Conservation (phyloP, 2,888 invertebrate species). For the Agrotis exclamationis region DNA sequence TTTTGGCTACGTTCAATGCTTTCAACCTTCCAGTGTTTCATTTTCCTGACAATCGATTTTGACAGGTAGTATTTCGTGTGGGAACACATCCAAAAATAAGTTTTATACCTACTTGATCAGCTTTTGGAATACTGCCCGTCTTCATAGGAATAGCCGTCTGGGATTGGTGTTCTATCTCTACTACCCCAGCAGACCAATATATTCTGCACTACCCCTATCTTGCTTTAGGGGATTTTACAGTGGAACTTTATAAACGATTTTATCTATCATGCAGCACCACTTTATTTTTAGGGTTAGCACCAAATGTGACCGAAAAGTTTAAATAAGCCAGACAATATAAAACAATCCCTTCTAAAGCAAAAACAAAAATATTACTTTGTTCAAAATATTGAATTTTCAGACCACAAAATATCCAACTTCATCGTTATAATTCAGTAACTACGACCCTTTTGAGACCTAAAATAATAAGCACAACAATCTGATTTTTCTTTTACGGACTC, state of each 20-base stretch:
- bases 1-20: not conserved
- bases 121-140: slow-evolving; percentile 76
- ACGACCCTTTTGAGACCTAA: not conserved
- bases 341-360: not conserved
- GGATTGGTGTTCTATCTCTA: slow-evolving; percentile 47
- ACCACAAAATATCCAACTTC: slow-evolving; percentile 12
- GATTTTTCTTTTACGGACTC: slow-evolving; percentile 41
- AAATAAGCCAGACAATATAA: not conserved
- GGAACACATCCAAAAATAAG: slow-evolving; percentile 65
- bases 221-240: slow-evolving; percentile 20
- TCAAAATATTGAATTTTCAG: slow-evolving; percentile 2
- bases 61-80: slow-evolving; percentile 32
- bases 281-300: slow-evolving; percentile 14
- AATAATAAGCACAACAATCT: slow-evolving; percentile 18
- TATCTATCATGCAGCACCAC: slow-evolving; percentile 1
- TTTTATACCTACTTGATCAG: slow-evolving; percentile 69
- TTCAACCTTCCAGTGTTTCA: not conserved
- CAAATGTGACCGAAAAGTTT: not conserved
- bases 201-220: slow-evolving; percentile 44
- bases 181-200: slow-evolving; percentile 48
- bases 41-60: not conserved
- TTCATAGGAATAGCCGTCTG: slow-evolving; percentile 63
- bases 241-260: slow-evolving; percentile 32
- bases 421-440: slow-evolving; percentile 32
- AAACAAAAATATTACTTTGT: not conserved